Evolutionary conservation across 1,140 invertebrate species (phyloP).

Genomic region (Drosophila miranda): DNA sequence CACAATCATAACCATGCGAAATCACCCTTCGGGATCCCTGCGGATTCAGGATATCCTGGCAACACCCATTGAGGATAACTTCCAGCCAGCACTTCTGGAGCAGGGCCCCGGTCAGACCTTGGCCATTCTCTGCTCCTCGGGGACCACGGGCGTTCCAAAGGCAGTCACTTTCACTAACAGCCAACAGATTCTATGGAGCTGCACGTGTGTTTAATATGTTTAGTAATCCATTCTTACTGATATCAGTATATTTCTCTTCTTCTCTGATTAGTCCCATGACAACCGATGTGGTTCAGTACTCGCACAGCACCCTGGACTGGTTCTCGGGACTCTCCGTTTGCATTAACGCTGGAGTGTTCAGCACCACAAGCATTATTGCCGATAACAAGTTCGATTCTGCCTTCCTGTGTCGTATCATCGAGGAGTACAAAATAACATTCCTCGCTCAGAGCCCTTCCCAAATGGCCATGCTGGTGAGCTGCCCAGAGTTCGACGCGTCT

Average conservation of each 20-base stretch:
- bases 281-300: slow-evolving; percentile 41
- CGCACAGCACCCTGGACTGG: slow-evolving; percentile 56
- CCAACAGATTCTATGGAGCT: slow-evolving; percentile 13
- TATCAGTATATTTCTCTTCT: too few species aligned
- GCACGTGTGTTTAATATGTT: slow-evolving; percentile 12
- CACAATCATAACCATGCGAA: slow-evolving; percentile 50
- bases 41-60: slow-evolving; percentile 27
- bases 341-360: slow-evolving; percentile 34
- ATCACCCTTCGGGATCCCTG: slow-evolving; percentile 30
- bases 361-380: slow-evolving; percentile 42
- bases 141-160: slow-evolving; percentile 90
- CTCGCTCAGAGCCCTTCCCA: slow-evolving; percentile 13
- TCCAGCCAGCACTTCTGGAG: slow-evolving; percentile 33
- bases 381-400: slow-evolving; percentile 40
- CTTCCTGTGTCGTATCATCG: slow-evolving; percentile 11
- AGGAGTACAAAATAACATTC: slow-evolving; percentile 47
- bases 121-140: slow-evolving; percentile 85
- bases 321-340: slow-evolving; percentile 30
- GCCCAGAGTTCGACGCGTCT: slow-evolving; percentile 9
- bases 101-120: slow-evolving; percentile 53
- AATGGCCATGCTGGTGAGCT: slow-evolving; percentile 36
- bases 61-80: slow-evolving; percentile 26
- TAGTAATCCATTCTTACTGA: rapidly evolving
- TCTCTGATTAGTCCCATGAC: slow-evolving; percentile 21
- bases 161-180: slow-evolving; percentile 88